A percentile compares a stretch with the other conserved stretches of the same genome.
Conservation (phyloP, 1,140 invertebrate species). For the Archegozetes longisetosus region DNA sequence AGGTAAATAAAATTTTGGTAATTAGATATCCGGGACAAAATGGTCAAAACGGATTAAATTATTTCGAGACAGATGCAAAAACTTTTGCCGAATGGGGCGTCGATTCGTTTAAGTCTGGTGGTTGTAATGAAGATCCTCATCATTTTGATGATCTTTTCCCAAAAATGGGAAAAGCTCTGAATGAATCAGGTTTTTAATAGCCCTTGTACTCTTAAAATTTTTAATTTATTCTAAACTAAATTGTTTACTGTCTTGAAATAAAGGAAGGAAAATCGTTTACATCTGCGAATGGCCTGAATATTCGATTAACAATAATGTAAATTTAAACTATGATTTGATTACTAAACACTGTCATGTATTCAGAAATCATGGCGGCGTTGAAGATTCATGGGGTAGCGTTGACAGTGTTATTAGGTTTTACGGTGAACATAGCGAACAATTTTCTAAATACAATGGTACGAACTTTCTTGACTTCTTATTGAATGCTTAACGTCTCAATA, state of each 20-base stretch:
- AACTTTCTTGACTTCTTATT: too few relatives aligned
- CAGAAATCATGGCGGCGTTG: slow-evolving; percentile 42
- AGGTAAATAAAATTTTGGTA: too few relatives aligned
- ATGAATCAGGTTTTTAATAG: slow-evolving; percentile 25
- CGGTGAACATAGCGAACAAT: slow-evolving; percentile 31
- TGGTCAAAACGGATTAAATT: slow-evolving; percentile 26
- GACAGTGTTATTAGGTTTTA: slow-evolving; percentile 37
- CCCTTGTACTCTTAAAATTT: background rate
- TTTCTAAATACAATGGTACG: slow-evolving; percentile 4
- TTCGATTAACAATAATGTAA: slow-evolving; percentile 26
- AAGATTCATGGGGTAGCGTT: slow-evolving; percentile 38
- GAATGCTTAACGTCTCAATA: too few relatives aligned
- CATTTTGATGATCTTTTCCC: slow-evolving; percentile 28
- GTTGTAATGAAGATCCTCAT: slow-evolving; percentile 35
- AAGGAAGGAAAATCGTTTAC: slow-evolving; percentile 29
- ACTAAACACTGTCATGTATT: slow-evolving; percentile 40
- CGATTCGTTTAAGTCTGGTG: slow-evolving; percentile 43
- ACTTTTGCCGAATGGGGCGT: slow-evolving; percentile 45
- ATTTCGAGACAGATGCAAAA: slow-evolving; percentile 36
- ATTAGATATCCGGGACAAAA: slow-evolving; percentile 39
- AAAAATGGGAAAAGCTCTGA: slow-evolving; percentile 28
- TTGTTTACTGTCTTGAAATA: background rate
- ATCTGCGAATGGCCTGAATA: slow-evolving; percentile 33
- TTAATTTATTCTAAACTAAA: background rate
- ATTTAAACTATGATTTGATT: slow-evolving; percentile 33